phyloP scores from a whole-genome alignment of 2,888 invertebrate genomes.

The Oasisia sp. region DNA sequence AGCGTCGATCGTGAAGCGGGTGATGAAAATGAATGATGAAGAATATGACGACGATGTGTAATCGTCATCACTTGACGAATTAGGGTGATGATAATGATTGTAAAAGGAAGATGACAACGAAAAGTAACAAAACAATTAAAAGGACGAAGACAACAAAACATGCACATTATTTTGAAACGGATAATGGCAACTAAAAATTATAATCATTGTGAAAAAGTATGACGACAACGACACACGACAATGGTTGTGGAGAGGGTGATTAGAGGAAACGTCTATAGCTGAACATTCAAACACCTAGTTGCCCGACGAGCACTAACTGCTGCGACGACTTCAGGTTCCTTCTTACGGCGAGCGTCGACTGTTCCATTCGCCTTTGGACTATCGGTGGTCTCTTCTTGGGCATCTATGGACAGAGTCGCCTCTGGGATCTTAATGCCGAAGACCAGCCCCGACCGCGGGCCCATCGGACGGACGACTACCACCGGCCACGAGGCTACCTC shows the following conservation, averaged over 20 bases:
- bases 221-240: too few species aligned
- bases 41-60: too few species aligned
- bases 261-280: background rate
- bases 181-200: too few species aligned
- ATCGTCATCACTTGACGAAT: too few species aligned
- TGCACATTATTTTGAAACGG: too few species aligned
- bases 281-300: background rate
- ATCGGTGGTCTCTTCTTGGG: conserved; percentile 69
- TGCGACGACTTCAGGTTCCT: conserved; percentile 67
- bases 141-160: too few species aligned
- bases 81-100: too few species aligned
- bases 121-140: too few species aligned
- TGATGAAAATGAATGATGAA: too few species aligned
- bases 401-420: conserved; percentile 78
- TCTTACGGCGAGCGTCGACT: conserved; percentile 71
- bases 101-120: too few species aligned
- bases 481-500: background rate
- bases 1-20: background rate
- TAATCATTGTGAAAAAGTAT: too few species aligned
- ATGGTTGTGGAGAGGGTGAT: too few species aligned
- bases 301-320: background rate
- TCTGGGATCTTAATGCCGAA: conserved; percentile 68
- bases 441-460: conserved; percentile 57
- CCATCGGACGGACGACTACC: background rate
- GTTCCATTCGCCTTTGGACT: conserved; percentile 69